phyloP scores from a whole-genome alignment of 2,888 invertebrate species.

The Ectemnius cavifrons region DNA sequence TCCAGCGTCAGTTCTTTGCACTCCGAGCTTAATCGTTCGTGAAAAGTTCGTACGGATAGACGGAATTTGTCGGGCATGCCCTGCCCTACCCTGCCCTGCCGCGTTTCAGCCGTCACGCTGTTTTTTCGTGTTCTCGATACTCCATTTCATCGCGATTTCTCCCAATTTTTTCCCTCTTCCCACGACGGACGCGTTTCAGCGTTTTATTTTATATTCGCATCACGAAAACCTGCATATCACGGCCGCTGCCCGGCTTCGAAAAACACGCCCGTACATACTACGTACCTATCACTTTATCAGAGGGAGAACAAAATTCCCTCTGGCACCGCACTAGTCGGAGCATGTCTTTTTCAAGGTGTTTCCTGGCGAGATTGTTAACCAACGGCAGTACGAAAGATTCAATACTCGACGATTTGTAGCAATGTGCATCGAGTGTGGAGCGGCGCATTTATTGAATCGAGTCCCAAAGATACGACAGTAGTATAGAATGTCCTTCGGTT shows the following conservation, averaged over 20 bases:
- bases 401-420: background rate
- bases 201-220: constrained; percentile 37
- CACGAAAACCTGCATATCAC: constrained; percentile 34
- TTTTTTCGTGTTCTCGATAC: constrained; percentile 8
- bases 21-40: too few relatives aligned
- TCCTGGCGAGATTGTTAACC: constrained; percentile 4
- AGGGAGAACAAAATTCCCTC: constrained; percentile 18
- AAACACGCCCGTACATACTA: constrained; percentile 19
- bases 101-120: background rate
- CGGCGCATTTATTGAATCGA: background rate
- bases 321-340: constrained; percentile 13
- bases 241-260: constrained; percentile 24
- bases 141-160: constrained; percentile 25
- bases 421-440: background rate
- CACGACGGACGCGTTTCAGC: constrained; percentile 9
- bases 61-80: too few relatives aligned
- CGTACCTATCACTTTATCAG: constrained; percentile 26
- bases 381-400: constrained; percentile 13
- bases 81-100: too few relatives aligned
- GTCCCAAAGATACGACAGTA: too few relatives aligned
- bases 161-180: constrained; percentile 18
- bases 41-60: too few relatives aligned
- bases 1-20: background rate
- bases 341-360: constrained; percentile 20
- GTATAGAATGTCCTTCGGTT: too few relatives aligned